Percentiles rank a stretch among this genome's conserved stretches.
phyloP scores from a whole-genome alignment of 2,113 vertebrate genomes.

The Coreoperca whiteheadi region DNA sequence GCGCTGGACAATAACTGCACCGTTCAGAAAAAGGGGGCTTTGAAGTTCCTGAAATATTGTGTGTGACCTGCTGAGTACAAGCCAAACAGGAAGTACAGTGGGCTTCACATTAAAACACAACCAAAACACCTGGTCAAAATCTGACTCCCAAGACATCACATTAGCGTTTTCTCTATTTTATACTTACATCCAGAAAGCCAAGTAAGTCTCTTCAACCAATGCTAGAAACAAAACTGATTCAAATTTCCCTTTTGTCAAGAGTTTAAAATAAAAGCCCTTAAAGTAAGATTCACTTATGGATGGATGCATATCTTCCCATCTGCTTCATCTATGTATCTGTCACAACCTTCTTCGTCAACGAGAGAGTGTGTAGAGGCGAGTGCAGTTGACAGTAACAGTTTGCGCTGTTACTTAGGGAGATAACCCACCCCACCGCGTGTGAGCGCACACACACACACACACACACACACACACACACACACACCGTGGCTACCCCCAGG shows the following conservation, averaged over 20 bases:
- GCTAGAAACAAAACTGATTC: not conserved
- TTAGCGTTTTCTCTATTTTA: not conserved
- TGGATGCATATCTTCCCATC: not conserved
- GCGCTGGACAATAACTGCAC: not conserved
- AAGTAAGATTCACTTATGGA: not conserved
- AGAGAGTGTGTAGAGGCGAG: not conserved
- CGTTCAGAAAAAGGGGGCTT: not conserved
- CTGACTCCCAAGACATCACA: no score
- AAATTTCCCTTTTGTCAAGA: not conserved
- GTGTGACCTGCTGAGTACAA: not conserved
- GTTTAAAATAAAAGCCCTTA: no score
- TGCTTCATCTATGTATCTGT: not conserved
- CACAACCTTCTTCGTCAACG: not conserved
- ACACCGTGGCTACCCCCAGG: not conserved
- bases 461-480: slow-evolving; percentile 31
- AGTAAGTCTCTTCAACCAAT: not conserved
- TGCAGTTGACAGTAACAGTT: slow-evolving; percentile 18
- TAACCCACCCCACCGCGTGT: not conserved
- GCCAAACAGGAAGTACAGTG: not conserved
- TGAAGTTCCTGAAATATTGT: not conserved
- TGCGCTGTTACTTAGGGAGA: not conserved
- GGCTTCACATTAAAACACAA: not conserved
- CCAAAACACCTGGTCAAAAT: not conserved
- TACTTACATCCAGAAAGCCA: no score
- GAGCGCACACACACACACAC: slow-evolving; percentile 16